phyloP scores from a whole-genome alignment of 1,140 invertebrate genomes.

The Apolygus lucorum region DNA sequence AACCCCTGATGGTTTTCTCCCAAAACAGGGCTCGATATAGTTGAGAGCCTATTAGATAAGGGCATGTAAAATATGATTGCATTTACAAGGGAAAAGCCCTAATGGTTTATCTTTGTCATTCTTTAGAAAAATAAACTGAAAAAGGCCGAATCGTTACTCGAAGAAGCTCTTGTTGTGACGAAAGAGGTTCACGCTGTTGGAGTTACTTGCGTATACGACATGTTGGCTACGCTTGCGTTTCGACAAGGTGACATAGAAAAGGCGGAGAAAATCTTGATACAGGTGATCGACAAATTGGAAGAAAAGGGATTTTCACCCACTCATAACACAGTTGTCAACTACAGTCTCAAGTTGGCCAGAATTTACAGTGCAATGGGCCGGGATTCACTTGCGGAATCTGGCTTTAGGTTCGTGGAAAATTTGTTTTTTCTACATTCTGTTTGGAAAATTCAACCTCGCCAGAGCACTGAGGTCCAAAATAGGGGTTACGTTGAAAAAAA shows the following conservation, averaged over 20 bases:
- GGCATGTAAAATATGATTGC: no score
- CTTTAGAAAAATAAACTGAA: constrained; percentile 15
- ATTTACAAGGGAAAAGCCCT: no score
- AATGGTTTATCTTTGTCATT: no score
- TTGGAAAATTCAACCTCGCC: no score
- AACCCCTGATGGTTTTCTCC: no score
- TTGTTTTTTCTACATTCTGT: no score
- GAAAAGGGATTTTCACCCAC: not conserved
- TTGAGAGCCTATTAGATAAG: no score
- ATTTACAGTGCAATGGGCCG: constrained; percentile 18
- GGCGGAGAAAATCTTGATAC: constrained; percentile 17
- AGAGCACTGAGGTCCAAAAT: no score
- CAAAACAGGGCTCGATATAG: no score
- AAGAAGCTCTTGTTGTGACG: constrained; percentile 5
- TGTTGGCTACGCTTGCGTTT: constrained; percentile 22
- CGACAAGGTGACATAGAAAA: constrained; percentile 8
- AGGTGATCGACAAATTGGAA: constrained; percentile 14
- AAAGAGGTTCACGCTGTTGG: constrained; percentile 2
- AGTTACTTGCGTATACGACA: constrained; percentile 23
- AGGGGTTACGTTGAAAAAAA: no score
- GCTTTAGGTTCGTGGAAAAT: no score
- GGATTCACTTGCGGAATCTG: constrained; percentile 13
- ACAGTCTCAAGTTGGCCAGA: constrained; percentile 21
- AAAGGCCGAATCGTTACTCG: constrained; percentile 19
- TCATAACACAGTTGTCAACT: constrained; percentile 17